Evolutionary conservation across 2,888 invertebrate genomes (phyloP), one percentile per base, ranked within the genome.

Genomic region (Eucera pruinosa): DNA sequence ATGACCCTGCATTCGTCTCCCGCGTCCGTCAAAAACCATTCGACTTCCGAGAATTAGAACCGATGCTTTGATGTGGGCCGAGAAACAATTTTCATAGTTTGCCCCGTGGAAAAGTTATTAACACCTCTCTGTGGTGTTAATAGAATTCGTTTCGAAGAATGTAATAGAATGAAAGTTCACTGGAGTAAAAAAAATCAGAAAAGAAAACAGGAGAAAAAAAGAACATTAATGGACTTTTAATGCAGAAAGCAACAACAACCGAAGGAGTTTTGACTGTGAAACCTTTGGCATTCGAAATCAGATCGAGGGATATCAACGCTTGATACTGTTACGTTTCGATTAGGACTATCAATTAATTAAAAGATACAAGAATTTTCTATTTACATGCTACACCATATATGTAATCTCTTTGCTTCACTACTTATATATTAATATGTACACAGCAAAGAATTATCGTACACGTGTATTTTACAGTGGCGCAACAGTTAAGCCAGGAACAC

Each of bases 351-450:
- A 71, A 65, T 80, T 67, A 78, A 72, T 67, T 48, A 77, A 77
- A 83, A 75, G 80, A 78, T 81, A 79, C 77, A 84, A 85, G 62
- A 73, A 81, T 48, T 81, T 72, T 81, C 73, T 82, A 81, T 81
- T 71, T 84, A 80, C 81, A 83, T 57, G 52, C 71, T 82, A 82
- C 72, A 75, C 30, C 65, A 67, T 64, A 47, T 60, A 47, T 60
- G 79, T 81, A 78, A 80, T 68, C 78, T 73, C 78, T 85, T 81
- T 7, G 3, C 78, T 72, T 62, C 75, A 69, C 80, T 80, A 85
- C 80, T 82, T 83, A 85, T 80, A 78, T 62, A 78, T 83, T 81
- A 83, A 67, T 85, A 80, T 85, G 52, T 85, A 85, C 85, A 83
- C 58, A 71, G 81, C 80, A 81, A 85, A 80, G 77, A 78, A 64